phyloP scores from a whole-genome alignment of 2,797 vertebrate genomes.

The Hippocampus kuda region DNA sequence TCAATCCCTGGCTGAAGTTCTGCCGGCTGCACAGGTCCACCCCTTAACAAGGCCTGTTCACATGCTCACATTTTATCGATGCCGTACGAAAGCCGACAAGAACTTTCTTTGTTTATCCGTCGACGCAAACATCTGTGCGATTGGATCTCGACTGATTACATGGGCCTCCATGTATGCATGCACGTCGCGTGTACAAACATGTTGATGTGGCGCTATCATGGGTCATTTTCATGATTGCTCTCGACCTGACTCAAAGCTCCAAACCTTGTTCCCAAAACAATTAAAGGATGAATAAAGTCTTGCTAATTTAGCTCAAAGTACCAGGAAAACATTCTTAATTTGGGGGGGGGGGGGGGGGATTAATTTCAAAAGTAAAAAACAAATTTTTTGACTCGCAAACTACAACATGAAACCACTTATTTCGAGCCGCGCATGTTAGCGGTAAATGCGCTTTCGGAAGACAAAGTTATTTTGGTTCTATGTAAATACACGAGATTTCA shows the following conservation, averaged over 20 bases:
- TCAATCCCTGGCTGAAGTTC: slow-evolving; percentile 48
- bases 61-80: slow-evolving; percentile 31
- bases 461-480: not conserved
- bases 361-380: too few species aligned
- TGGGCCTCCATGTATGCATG: slow-evolving; percentile 19
- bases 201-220: not conserved
- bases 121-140: slow-evolving; percentile 35
- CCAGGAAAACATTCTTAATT: too few species aligned
- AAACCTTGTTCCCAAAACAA: not conserved
- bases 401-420: too few species aligned
- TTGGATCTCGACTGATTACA: slow-evolving; percentile 23
- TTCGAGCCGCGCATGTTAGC: too few species aligned
- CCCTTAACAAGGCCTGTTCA: slow-evolving; percentile 29
- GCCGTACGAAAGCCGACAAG: not conserved
- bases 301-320: not conserved
- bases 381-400: too few species aligned
- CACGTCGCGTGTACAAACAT: slow-evolving; percentile 17
- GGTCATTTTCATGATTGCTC: slow-evolving; percentile 1
- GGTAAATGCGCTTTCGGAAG: too few species aligned
- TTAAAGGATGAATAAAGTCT: not conserved
- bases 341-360: too few species aligned
- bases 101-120: slow-evolving; percentile 10
- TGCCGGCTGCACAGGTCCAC: slow-evolving; percentile 32
- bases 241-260: not conserved
- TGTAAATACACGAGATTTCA: not conserved